Percentiles rank a stretch among this genome's conserved stretches.
Conservation (phyloP, 2,113 vertebrate genomes). For the Alethe diademata region DNA sequence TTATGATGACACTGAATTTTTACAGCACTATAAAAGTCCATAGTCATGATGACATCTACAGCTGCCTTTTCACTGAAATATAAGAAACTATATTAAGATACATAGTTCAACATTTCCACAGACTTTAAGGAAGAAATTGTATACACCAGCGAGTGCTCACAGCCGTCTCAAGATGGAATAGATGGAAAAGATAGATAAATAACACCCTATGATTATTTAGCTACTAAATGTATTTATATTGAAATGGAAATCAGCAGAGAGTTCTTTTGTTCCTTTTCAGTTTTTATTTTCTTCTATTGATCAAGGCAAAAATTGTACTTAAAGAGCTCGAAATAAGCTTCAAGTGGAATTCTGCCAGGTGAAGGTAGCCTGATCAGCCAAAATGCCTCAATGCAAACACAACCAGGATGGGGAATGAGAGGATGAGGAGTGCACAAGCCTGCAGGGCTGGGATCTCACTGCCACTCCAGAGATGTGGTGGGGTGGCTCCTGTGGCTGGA, state of each 20-base stretch:
- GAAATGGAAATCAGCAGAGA: neutral
- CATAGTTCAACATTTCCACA: constrained; percentile 22
- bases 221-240: neutral
- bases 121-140: constrained; percentile 21
- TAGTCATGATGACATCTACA: constrained; percentile 68
- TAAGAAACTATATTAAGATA: constrained; percentile 62
- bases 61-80: constrained; percentile 70
- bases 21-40: constrained; percentile 73
- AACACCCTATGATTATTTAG: neutral
- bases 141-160: neutral
- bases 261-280: neutral
- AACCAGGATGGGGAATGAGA: neutral
- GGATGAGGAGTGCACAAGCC: neutral
- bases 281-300: constrained; percentile 6
- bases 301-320: neutral
- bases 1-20: constrained; percentile 81
- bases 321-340: neutral
- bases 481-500: neutral
- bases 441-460: neutral
- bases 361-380: neutral
- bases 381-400: neutral
- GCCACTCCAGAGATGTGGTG: neutral
- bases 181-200: neutral
- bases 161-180: neutral
- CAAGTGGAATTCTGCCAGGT: neutral